Percentiles rank a stretch among this genome's conserved stretches.
Conservation (phyloP, 2,797 vertebrate genomes). For the Acanthurus tractus region DNA sequence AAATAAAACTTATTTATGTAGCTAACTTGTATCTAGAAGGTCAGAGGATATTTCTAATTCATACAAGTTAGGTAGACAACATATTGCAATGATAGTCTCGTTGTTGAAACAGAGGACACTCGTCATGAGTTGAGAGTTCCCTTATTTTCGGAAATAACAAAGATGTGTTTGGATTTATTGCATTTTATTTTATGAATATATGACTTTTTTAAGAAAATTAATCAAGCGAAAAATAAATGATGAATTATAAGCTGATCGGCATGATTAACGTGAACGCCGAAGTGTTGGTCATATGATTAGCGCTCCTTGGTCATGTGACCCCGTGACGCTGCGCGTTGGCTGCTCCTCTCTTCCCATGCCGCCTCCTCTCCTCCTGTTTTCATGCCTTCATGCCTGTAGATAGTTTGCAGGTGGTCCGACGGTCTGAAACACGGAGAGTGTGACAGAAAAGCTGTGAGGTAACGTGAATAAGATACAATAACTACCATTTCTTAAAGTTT, state of each 20-base stretch:
- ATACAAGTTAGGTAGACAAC: no score
- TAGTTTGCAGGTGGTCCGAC: background rate
- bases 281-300: slow-evolving; percentile 18
- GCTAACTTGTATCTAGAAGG: no score
- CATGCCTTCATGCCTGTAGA: background rate
- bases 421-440: no score
- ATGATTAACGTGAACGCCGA: background rate
- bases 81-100: no score
- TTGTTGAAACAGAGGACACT: no score
- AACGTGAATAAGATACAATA: background rate
- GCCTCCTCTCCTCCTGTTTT: background rate
- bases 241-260: background rate
- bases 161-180: no score
- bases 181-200: no score
- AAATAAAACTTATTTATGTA: no score
- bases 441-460: slow-evolving; percentile 9
- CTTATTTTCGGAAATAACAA: no score
- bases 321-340: background rate
- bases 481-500: background rate
- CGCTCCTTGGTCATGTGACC: background rate
- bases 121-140: no score
- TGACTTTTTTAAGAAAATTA: no score
- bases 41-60: no score
- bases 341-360: background rate
- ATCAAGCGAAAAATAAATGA: background rate